phyloP scores from a whole-genome alignment of 2,113 vertebrate genomes.

The Crotalus viridis region DNA sequence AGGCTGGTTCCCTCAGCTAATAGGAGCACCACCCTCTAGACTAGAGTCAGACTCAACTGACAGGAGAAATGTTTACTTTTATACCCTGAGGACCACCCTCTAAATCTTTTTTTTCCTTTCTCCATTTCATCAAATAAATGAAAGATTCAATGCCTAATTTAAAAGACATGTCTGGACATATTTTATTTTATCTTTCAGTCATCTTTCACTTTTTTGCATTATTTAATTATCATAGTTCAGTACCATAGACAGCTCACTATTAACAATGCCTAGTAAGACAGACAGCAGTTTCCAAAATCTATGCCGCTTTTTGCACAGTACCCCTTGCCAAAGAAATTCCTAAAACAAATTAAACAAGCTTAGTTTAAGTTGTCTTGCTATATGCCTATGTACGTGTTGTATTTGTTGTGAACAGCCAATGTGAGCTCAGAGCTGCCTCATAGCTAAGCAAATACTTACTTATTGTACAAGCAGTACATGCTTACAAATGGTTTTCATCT shows the following conservation, averaged over 20 bases:
- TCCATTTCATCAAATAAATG: neutral
- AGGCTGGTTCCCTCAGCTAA: neutral
- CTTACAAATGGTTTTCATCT: neutral
- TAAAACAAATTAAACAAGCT: neutral
- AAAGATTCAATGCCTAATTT: neutral
- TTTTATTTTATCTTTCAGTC: neutral
- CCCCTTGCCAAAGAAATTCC: neutral
- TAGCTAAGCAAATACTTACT: neutral
- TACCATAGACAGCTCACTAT: neutral
- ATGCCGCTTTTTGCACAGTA: neutral
- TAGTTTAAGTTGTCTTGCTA: neutral
- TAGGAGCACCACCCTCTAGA: neutral
- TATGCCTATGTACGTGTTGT: neutral
- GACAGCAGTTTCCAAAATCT: slow-evolving; percentile 41
- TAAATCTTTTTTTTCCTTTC: neutral
- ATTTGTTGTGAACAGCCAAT: neutral
- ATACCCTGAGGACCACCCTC: neutral
- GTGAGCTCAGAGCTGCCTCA: neutral
- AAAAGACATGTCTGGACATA: neutral
- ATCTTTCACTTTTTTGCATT: neutral
- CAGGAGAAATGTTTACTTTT: neutral
- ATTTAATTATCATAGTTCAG: neutral
- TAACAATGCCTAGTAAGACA: neutral
- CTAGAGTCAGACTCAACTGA: neutral
- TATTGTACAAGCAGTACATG: neutral